Evolutionary conservation across 2,113 vertebrate genomes (phyloP).

Genomic region (Chamaetylas fuelleborni): DNA sequence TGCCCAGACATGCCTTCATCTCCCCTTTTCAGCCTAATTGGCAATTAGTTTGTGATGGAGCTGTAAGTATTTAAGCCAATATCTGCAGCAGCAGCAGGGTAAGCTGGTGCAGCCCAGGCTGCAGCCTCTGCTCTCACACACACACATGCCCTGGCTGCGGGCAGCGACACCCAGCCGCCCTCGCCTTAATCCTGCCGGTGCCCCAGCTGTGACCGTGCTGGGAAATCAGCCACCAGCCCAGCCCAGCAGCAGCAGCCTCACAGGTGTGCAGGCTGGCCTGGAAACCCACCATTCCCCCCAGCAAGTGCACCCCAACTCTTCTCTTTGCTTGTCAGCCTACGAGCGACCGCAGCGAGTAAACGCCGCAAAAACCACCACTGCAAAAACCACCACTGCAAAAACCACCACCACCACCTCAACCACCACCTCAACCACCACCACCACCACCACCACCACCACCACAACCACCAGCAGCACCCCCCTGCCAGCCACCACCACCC

Average conservation of each 20-base stretch:
- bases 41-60: slow-evolving; percentile 18
- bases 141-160: not conserved
- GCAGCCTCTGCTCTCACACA: not conserved
- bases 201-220: not conserved
- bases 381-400: not conserved
- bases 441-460: not conserved
- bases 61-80: slow-evolving; percentile 53
- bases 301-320: not conserved
- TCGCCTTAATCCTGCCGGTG: not conserved
- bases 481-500: slow-evolving; percentile 10
- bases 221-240: not conserved
- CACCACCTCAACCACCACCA: not conserved
- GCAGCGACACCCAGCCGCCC: not conserved
- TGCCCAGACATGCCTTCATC: not conserved
- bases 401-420: not conserved
- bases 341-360: slow-evolving; percentile 26
- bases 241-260: not conserved
- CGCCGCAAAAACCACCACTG: not conserved
- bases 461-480: not conserved
- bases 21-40: slow-evolving; percentile 25
- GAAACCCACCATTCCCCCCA: not conserved
- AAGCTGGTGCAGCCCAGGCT: not conserved
- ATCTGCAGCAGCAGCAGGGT: not conserved
- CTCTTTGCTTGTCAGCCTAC: slow-evolving; percentile 25
- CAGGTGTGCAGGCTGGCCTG: not conserved